Percentiles rank a stretch among this genome's conserved stretches.
Evolutionary conservation across 2,888 invertebrate genomes (phyloP).

Genomic region (Trimorus sp.): DNA sequence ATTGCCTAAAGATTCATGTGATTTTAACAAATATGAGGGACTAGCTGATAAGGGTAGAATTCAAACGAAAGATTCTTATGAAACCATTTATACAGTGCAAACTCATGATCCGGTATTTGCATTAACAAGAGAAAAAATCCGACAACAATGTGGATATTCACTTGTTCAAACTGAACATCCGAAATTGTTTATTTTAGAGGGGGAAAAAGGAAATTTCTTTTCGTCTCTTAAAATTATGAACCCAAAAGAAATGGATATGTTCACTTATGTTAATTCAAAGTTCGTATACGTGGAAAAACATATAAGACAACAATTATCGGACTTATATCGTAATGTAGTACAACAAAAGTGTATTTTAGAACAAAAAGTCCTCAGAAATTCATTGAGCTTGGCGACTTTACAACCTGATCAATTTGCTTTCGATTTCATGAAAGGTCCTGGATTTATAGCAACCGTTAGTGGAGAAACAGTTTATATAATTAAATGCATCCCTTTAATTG

Average conservation of each 20-base stretch:
- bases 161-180: conserved; percentile 3
- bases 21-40: no score
- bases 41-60: no score
- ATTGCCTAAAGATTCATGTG: neutral
- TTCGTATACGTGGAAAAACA: conserved; percentile 11
- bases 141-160: neutral
- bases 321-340: neutral
- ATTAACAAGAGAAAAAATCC: neutral
- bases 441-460: neutral
- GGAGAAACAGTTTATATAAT: conserved; percentile 3
- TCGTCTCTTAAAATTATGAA: no score
- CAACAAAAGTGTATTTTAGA: neutral
- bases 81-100: neutral
- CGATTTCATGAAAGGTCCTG: conserved; percentile 12
- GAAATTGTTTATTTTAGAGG: neutral
- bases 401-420: no score
- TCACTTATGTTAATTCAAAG: conserved; percentile 2
- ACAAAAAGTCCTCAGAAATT: conserved; percentile 1
- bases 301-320: neutral
- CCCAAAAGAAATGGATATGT: conserved; percentile 16
- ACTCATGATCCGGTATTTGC: neutral
- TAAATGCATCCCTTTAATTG: neutral
- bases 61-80: no score
- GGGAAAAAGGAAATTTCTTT: no score
- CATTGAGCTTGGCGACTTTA: neutral